Conservation (phyloP, 2,888 invertebrate genomes). For the Epsilonema sp. region DNA sequence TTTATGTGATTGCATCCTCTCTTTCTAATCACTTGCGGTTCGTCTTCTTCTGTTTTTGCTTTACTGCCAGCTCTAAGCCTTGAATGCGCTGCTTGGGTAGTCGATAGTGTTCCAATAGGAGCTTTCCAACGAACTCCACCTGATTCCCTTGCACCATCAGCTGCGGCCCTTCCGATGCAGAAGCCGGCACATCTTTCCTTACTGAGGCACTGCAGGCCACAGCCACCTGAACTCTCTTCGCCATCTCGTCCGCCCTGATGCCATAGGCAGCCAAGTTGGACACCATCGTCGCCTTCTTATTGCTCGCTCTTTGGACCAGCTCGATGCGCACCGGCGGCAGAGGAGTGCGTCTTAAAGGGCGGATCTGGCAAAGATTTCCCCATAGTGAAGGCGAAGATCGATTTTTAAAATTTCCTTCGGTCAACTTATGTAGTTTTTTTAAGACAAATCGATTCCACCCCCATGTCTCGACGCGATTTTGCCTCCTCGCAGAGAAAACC, state of each 20-base stretch:
- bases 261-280: background rate
- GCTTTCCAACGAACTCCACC: conserved; percentile 41
- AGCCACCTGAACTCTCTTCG: background rate
- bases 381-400: too few species aligned
- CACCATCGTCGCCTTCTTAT: background rate
- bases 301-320: background rate
- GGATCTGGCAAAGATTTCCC: too few species aligned
- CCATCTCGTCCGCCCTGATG: background rate
- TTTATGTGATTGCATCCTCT: too few species aligned
- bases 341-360: too few species aligned
- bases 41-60: background rate
- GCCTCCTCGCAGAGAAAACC: too few species aligned
- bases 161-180: conserved; percentile 34
- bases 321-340: too few species aligned
- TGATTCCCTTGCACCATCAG: conserved; percentile 79
- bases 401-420: too few species aligned
- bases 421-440: too few species aligned
- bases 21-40: too few species aligned
- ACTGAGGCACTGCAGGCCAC: background rate
- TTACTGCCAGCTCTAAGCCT: background rate
- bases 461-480: too few species aligned
- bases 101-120: conserved; percentile 35
- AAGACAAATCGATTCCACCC: too few species aligned
- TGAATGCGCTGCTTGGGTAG: background rate
- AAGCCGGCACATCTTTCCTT: background rate